Evolutionary conservation across 2,113 vertebrate genomes (phyloP).

Genomic region (Etia nguti): DNA sequence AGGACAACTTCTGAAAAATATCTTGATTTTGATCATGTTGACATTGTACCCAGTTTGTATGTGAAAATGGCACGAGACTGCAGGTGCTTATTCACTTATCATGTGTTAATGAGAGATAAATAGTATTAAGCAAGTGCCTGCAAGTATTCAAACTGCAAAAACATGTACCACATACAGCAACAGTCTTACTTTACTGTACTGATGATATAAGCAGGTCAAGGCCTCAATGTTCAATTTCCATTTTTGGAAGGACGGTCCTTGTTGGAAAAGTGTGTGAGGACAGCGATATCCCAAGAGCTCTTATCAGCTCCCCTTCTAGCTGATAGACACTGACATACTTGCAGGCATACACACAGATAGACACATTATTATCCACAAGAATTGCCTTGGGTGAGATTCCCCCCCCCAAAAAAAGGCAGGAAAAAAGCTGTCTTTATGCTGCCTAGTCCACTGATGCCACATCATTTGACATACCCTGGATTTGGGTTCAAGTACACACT

Average conservation of each 20-base stretch:
- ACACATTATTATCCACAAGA: slow-evolving; percentile 10
- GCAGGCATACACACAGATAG: not conserved
- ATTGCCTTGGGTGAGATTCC: slow-evolving; percentile 16
- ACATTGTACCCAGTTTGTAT: not conserved
- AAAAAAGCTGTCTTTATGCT: not conserved
- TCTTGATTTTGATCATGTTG: not conserved
- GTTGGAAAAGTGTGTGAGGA: slow-evolving; percentile 25
- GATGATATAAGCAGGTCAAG: slow-evolving; percentile 37
- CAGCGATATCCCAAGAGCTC: slow-evolving; percentile 34
- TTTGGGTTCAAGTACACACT: not conserved
- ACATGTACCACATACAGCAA: not conserved
- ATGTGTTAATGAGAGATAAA: not conserved
- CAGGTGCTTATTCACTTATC: not conserved
- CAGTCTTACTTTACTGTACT: not conserved
- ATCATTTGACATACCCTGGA: slow-evolving; percentile 15
- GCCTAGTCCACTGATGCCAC: slow-evolving; percentile 10
- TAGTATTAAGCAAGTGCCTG: not conserved
- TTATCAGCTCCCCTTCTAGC: slow-evolving; percentile 28
- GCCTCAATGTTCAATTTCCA: slow-evolving; percentile 14
- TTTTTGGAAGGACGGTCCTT: slow-evolving; percentile 25
- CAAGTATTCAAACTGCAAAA: not conserved
- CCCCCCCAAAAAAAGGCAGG: not conserved
- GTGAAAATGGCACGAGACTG: not conserved
- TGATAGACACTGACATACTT: slow-evolving; percentile 11
- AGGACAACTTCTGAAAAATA: not conserved